phyloP scores from a whole-genome alignment of 2,888 invertebrate species.

The Trimorus sp. region DNA sequence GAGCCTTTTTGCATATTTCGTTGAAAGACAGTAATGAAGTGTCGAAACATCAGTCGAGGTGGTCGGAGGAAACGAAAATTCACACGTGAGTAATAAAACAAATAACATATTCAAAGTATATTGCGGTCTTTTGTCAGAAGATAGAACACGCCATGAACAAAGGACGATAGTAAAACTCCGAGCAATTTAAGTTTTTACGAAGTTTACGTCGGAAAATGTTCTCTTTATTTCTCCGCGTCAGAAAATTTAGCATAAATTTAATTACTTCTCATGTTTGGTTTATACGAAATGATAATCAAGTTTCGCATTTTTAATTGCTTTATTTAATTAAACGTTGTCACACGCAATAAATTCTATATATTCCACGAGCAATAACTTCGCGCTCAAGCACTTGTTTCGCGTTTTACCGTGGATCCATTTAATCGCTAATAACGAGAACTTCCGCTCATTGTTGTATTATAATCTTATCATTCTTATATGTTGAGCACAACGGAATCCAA shows the following conservation, averaged over 20 bases:
- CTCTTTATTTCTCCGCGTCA: slow-evolving; percentile 31
- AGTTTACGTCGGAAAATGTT: slow-evolving; percentile 40
- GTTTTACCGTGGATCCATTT: too few species aligned
- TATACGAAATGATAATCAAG: slow-evolving; percentile 40
- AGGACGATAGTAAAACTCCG: slow-evolving; percentile 40
- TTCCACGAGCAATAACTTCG: neutral
- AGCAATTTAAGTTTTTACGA: slow-evolving; percentile 49
- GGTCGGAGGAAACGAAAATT: slow-evolving; percentile 22
- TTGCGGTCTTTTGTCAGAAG: slow-evolving; percentile 31
- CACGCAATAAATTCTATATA: slow-evolving; percentile 17
- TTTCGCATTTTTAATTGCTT: slow-evolving; percentile 38
- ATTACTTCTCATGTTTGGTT: slow-evolving; percentile 34
- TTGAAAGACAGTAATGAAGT: slow-evolving; percentile 25
- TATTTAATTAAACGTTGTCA: slow-evolving; percentile 24
- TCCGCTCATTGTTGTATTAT: too few species aligned
- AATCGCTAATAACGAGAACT: too few species aligned
- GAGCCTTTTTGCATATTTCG: slow-evolving; percentile 7
- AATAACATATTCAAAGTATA: slow-evolving; percentile 48
- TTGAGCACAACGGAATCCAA: too few species aligned
- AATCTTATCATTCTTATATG: too few species aligned
- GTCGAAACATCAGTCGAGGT: slow-evolving; percentile 17
- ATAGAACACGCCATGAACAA: slow-evolving; percentile 33
- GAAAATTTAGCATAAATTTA: slow-evolving; percentile 45
- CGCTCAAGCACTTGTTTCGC: neutral
- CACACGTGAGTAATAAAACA: slow-evolving; percentile 42